phyloP scores from a whole-genome alignment of 2,888 invertebrate genomes.

The Patella ulyssiponensis region DNA sequence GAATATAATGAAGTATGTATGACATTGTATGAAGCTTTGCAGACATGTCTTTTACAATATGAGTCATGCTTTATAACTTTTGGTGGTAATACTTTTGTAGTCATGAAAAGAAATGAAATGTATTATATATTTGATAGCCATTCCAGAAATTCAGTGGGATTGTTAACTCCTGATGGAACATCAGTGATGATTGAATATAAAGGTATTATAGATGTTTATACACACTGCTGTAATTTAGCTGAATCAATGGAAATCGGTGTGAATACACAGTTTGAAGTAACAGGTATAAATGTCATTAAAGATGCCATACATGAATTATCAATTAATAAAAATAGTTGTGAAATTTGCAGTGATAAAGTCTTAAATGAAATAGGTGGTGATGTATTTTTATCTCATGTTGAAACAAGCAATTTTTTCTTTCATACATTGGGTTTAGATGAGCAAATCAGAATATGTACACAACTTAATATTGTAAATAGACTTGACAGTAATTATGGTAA shows the following conservation, averaged over 20 bases:
- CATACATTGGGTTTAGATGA: too few relatives aligned
- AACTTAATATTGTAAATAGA: too few relatives aligned
- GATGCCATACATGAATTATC: not conserved
- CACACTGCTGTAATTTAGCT: not conserved
- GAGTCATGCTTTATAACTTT: constrained; percentile 7
- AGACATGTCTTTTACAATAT: not conserved
- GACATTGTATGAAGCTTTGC: constrained; percentile 1
- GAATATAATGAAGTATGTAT: not conserved
- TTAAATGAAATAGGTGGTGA: too few relatives aligned
- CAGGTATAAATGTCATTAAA: not conserved
- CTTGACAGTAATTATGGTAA: too few relatives aligned
- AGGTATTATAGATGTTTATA: not conserved
- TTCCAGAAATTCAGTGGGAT: not conserved
- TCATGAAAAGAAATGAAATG: constrained; percentile 1
- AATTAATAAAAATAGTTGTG: too few relatives aligned
- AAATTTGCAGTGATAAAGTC: too few relatives aligned
- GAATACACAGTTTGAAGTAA: not conserved
- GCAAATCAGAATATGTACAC: too few relatives aligned
- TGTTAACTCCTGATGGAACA: not conserved
- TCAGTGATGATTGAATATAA: not conserved
- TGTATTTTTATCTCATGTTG: too few relatives aligned
- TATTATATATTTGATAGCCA: not conserved
- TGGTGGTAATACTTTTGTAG: not conserved
- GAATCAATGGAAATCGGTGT: not conserved
- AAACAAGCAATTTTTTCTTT: too few relatives aligned